phyloP scores from a whole-genome alignment of 1,140 invertebrate genomes.

The Amyelois transitella region DNA sequence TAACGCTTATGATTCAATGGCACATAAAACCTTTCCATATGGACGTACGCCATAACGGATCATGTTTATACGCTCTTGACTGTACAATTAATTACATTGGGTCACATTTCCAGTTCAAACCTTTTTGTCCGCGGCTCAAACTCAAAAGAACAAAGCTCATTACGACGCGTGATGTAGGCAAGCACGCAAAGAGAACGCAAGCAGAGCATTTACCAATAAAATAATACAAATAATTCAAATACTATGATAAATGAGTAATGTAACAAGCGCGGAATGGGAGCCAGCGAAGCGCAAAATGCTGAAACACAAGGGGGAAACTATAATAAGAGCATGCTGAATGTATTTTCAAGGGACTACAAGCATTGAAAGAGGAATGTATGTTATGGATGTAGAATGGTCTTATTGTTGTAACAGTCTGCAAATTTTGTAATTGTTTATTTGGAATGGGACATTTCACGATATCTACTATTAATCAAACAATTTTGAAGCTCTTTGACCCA shows the following conservation, averaged over 20 bases:
- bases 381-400: not conserved
- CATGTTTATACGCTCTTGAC: too few relatives aligned
- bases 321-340: not conserved
- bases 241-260: conserved; percentile 9
- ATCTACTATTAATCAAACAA: too few relatives aligned
- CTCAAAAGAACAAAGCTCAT: not conserved
- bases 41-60: too few relatives aligned
- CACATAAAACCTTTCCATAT: too few relatives aligned
- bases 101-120: not conserved
- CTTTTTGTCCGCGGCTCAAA: not conserved
- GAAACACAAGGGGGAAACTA: not conserved
- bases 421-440: too few relatives aligned
- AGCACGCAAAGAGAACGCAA: not conserved
- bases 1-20: too few relatives aligned
- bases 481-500: too few relatives aligned
- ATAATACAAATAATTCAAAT: not conserved
- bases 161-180: not conserved
- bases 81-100: too few relatives aligned
- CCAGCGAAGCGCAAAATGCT: conserved; percentile 21
- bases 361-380: not conserved
- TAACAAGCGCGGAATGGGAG: conserved; percentile 17
- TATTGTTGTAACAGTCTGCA: not conserved
- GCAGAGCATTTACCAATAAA: not conserved
- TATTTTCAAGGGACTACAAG: not conserved
- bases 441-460: too few relatives aligned